Evolutionary conservation across 2,113 vertebrate genomes (phyloP).

Genomic region (Poeciliopsis prolifica): DNA sequence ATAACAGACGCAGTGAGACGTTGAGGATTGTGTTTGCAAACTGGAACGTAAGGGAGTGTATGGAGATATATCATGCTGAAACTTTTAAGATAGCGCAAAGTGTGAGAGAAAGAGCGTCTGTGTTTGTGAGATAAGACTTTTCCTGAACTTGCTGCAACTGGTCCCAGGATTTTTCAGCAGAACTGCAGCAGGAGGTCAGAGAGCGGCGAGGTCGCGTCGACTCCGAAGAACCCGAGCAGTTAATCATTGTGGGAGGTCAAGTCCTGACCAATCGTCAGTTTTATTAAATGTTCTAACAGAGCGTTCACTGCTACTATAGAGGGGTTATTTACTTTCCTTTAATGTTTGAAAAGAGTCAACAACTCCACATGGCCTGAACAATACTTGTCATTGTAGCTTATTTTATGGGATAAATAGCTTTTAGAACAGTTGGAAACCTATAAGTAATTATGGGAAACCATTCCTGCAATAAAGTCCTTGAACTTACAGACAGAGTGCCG

Average conservation of each 20-base stretch:
- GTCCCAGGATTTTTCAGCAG: slow-evolving; percentile 39
- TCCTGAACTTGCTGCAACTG: slow-evolving; percentile 39
- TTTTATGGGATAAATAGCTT: too few species aligned
- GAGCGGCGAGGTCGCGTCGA: slow-evolving; percentile 9
- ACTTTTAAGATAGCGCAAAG: slow-evolving; percentile 11
- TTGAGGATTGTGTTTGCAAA: slow-evolving; percentile 1
- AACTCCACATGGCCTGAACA: neutral
- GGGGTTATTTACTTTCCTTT: slow-evolving; percentile 19
- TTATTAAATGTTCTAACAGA: slow-evolving; percentile 35
- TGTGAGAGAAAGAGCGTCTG: slow-evolving; percentile 26
- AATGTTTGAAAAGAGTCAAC: slow-evolving; percentile 16
- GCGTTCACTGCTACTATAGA: slow-evolving; percentile 7
- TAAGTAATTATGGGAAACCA: too few species aligned
- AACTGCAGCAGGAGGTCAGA: slow-evolving; percentile 39
- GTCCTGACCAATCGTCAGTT: slow-evolving; percentile 8
- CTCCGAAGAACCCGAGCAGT: slow-evolving; percentile 29
- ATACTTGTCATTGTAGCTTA: neutral
- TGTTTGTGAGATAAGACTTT: slow-evolving; percentile 19
- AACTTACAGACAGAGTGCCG: too few species aligned
- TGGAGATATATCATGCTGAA: neutral
- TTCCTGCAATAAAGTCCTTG: too few species aligned
- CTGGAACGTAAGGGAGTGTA: neutral
- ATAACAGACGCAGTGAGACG: neutral
- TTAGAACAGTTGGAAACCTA: too few species aligned
- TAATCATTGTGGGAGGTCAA: slow-evolving; percentile 39